Evolutionary conservation across 35 echinoderm and acorn worm species (phyloP), one percentile per base, ranked within the genome.

Genomic region (Patiria miniata): DNA sequence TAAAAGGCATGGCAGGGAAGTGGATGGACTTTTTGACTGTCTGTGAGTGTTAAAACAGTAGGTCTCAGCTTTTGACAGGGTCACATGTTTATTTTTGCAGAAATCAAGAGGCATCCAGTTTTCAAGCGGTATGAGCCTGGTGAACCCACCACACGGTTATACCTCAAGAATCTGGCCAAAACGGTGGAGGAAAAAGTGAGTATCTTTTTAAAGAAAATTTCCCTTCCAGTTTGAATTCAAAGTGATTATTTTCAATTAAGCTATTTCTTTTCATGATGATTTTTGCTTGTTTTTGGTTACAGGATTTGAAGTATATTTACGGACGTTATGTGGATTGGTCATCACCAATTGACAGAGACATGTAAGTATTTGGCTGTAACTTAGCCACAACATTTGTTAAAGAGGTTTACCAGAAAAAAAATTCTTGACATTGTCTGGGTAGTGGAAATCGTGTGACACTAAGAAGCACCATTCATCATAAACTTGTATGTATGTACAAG

Each of bases 311-410:
- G 54, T 99, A 83, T 54, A 92, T 99, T n/a, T 99, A 87, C 78
- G 96, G 96, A 29, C 86, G 96, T 61, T 99, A 99, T 84, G 77
- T 99, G 16, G 96, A 99, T 82, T 99, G 92, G 89, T 51, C 86
- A 52, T 99, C 96, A 52, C 44, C 89, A 19, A 56, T 99, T 32
- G 96, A 99, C 39, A 91, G 87, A 77, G 96, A 99, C 69, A 99
- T 99, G 96, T 99, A 90, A 92, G 92, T 94, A 81, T 10, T 47
- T n/a, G n/a, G n/a, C n/a, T n/a, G n/a, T n/a, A n/a, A n/a, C n/a
- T n/a, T n/a, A 37, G 51, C 30, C 19, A n/a, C 57, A 44, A 44
- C 79, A 81, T 81, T 30, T 80, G 15, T 77, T 39, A n/a, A n/a
- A n/a, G n/a, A n/a, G n/a, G n/a, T n/a, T n/a, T n/a, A n/a, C n/a